Percentiles rank a stretch among this genome's conserved stretches.
Evolutionary conservation across 2,113 vertebrate species (phyloP).

Genomic region (Bolborhynchus lineola): DNA sequence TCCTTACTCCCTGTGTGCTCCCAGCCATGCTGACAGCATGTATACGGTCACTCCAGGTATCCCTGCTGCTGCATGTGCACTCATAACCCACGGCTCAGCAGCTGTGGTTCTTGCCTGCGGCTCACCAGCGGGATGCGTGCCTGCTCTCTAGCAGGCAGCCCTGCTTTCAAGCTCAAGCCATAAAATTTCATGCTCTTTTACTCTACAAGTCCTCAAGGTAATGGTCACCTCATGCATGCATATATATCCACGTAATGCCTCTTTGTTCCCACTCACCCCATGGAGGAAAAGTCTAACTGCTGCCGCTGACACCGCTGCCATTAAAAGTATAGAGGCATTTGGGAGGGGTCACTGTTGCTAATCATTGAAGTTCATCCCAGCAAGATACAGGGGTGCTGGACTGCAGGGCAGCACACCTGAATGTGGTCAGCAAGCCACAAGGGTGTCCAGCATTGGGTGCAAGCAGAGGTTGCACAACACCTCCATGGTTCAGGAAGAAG

Average conservation of each 20-base stretch:
- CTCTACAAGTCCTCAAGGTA: neutral
- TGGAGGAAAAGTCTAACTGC: neutral
- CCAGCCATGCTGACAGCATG: fast-evolving
- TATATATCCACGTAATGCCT: neutral
- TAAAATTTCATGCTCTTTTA: neutral
- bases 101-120: fast-evolving
- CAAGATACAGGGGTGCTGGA: neutral
- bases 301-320: neutral
- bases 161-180: neutral
- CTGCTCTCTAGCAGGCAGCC: neutral
- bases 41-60: neutral
- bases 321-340: neutral
- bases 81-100: neutral
- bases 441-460: neutral
- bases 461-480: neutral
- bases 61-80: neutral
- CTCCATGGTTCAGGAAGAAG: fast-evolving
- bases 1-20: neutral
- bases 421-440: fast-evolving
- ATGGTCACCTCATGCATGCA: neutral
- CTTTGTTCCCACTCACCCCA: neutral
- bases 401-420: neutral
- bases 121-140: neutral
- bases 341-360: neutral
- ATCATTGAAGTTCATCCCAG: neutral